Percentiles rank a stretch among this genome's conserved stretches.
Conservation (phyloP, 2,888 invertebrate genomes). For the Troglohyphantes excavatus region DNA sequence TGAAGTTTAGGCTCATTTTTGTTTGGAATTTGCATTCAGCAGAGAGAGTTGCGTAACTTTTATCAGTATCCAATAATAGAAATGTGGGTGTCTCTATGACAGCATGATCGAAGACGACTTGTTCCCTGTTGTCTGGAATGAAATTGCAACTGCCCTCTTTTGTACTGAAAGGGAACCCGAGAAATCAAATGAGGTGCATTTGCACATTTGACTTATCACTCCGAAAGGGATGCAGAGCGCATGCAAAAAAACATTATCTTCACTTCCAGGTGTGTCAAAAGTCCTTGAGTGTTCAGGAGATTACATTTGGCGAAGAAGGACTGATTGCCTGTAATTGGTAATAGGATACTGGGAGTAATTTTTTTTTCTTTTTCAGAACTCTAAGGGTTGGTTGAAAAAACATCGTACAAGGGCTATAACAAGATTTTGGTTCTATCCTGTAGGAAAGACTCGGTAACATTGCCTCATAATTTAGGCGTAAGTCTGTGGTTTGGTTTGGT, state of each 20-base stretch:
- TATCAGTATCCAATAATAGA: not conserved
- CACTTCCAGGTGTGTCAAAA: not conserved
- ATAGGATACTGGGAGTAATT: not conserved
- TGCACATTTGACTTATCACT: constrained; percentile 1
- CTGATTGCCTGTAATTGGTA: not conserved
- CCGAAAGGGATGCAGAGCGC: not conserved
- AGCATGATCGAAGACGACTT: not conserved
- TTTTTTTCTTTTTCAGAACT: not conserved
- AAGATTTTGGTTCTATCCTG: too few species aligned
- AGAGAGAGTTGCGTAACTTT: not conserved
- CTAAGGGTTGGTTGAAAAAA: too few species aligned
- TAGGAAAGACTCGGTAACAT: too few species aligned
- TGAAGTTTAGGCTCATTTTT: too few species aligned
- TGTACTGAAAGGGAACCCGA: not conserved
- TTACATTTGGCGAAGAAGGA: not conserved
- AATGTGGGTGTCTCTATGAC: not conserved
- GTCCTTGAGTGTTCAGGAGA: not conserved
- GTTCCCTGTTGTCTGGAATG: not conserved
- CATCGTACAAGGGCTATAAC: too few species aligned
- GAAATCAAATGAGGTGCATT: not conserved
- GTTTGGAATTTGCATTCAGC: too few species aligned
- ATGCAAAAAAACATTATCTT: not conserved
- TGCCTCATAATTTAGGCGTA: too few species aligned
- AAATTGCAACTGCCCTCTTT: not conserved
- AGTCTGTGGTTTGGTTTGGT: too few species aligned